Base-by-base conservation (phyloP, 53 echinoderm and acorn worm genomes). In the Glandiceps talaboti region DNA sequence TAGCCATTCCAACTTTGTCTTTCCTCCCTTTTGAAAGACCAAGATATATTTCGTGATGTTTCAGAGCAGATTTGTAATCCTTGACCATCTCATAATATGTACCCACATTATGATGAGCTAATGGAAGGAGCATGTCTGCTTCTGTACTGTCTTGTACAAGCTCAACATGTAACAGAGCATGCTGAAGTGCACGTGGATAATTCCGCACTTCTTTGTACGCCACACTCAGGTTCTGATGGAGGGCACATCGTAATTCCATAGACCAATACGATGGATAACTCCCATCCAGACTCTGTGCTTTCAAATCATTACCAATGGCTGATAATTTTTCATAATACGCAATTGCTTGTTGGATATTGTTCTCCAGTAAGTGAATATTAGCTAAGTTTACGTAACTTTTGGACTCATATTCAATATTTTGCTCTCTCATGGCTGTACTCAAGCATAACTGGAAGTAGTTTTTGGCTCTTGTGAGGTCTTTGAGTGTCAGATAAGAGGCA, bases 321-420 rank as follows among this genome's bases (percentile, higher is more conserved):
- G 93, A 80, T 14, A 96, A 84, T 75, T 96, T 96, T 82, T 87
- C 91, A 73, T 85, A 89, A 84, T 85, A 91, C 25, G 92, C 84
- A 14, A 91, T 88, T 20, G 89, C 92, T 31, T 89, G 87, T 73
- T 90, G 87, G 14, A 87, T 79, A 33, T 89, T 85, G 0, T 85
- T 85, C 27, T 86, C 82, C 33, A 73, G 72, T 1, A 91, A 80
- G 81, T 89, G 85, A 30, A 96, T 79, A 73, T 91, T 84, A 0
- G 91, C 91, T 76, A 96, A 85, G n/a, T 80, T 78, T 30, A 87
- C 86, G 77, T 96, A 96, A 74, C 87, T 82, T 33, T 85, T 83
- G 14, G 92, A 86, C 30, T 86, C 90, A 74, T 91, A 91, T 26
- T 81, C 79, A 28, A 81, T 81, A 33, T 96, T 81, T 27, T 81